phyloP scores from a whole-genome alignment of 2,113 vertebrate species.

The Heterochromis multidens region DNA sequence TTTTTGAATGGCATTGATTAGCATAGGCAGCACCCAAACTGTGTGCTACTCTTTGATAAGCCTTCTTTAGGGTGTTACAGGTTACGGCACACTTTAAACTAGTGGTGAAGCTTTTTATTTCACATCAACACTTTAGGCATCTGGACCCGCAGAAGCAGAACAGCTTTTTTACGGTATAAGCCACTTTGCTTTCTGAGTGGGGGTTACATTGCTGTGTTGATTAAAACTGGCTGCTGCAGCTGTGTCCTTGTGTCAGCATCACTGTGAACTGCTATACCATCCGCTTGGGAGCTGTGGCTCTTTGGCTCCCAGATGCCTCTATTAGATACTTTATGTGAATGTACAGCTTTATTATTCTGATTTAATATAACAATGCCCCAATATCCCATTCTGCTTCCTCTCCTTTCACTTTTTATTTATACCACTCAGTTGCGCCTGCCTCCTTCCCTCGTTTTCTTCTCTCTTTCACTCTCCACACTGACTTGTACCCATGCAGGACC shows the following conservation, averaged over 20 bases:
- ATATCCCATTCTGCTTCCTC: constrained; percentile 67
- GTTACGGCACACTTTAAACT: constrained; percentile 28
- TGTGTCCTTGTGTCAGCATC: constrained; percentile 46
- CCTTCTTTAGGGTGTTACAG: constrained; percentile 13
- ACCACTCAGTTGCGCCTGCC: background rate
- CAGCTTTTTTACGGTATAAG: constrained; percentile 5
- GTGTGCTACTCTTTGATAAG: background rate
- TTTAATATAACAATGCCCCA: constrained; percentile 72
- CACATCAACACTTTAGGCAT: constrained; percentile 17
- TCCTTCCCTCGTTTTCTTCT: background rate
- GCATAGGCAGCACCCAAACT: background rate
- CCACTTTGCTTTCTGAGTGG: constrained; percentile 38
- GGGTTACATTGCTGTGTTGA: constrained; percentile 43
- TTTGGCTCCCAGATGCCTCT: constrained; percentile 58
- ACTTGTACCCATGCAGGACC: constrained; percentile 24
- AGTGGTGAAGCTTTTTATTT: constrained; percentile 19
- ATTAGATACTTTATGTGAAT: constrained; percentile 69
- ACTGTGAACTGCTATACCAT: constrained; percentile 11
- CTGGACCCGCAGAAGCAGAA: background rate
- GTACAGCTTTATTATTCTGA: constrained; percentile 74
- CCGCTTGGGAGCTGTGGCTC: constrained; percentile 4
- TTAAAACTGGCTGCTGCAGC: constrained; percentile 62
- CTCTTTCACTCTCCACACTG: background rate
- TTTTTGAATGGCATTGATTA: background rate
- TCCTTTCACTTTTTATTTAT: constrained; percentile 72